phyloP scores from a whole-genome alignment of 2,888 invertebrate species.

The Myopa tessellatipennis region DNA sequence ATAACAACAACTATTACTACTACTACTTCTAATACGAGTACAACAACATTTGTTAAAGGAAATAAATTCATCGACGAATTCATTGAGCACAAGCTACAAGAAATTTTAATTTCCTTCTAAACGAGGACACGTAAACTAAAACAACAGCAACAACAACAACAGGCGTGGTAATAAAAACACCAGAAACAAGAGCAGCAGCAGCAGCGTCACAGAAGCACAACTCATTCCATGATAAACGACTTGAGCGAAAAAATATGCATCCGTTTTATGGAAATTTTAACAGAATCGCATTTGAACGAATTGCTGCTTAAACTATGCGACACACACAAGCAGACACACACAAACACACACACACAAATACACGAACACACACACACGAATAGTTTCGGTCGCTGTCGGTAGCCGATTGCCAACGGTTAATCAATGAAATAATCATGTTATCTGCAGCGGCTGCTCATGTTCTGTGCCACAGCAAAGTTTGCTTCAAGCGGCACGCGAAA shows the following conservation, averaged over 20 bases:
- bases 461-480: background rate
- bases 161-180: background rate
- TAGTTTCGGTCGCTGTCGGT: background rate
- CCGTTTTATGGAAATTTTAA: background rate
- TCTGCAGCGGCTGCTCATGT: background rate
- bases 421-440: conserved; percentile 1
- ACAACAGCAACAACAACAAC: conserved; percentile 2
- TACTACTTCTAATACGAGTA: too few species aligned
- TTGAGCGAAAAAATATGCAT: background rate
- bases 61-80: background rate
- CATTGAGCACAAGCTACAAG: background rate
- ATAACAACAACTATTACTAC: too few species aligned
- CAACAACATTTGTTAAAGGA: background rate
- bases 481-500: background rate
- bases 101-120: conserved; percentile 6
- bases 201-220: background rate
- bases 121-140: background rate
- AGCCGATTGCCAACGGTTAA: background rate
- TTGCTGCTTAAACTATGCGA: background rate
- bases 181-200: background rate
- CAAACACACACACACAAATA: background rate
- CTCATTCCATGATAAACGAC: background rate
- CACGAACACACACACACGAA: background rate
- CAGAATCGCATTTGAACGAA: background rate
- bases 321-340: background rate